phyloP scores from a whole-genome alignment of 2,113 vertebrate genomes.

The Aspiorhynchus laticeps region DNA sequence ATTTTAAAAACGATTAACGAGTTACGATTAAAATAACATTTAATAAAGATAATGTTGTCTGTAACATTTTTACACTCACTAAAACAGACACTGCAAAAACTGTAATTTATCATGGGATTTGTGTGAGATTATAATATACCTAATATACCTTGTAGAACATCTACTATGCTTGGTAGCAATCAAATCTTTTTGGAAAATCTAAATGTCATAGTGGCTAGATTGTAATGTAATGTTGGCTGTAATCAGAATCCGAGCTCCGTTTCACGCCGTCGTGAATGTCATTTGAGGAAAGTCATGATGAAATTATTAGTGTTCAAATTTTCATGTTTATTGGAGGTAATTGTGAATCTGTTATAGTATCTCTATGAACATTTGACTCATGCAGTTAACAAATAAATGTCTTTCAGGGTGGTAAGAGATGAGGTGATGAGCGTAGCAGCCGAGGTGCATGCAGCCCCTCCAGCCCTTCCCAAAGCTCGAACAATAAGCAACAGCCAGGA shows the following conservation, averaged over 20 bases:
- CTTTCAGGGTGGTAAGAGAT: slow-evolving; percentile 50
- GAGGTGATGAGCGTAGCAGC: slow-evolving; percentile 24
- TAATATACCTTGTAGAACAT: neutral
- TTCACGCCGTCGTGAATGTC: neutral
- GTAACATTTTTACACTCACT: neutral
- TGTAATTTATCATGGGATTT: no score
- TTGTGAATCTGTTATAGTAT: neutral
- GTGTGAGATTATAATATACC: no score
- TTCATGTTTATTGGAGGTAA: neutral
- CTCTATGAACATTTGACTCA: neutral
- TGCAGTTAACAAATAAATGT: neutral
- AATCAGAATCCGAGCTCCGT: neutral
- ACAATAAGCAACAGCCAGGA: slow-evolving; percentile 17
- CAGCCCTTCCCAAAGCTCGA: neutral
- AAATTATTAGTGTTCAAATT: neutral
- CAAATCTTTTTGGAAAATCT: neutral
- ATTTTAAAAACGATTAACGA: no score
- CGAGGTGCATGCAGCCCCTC: neutral
- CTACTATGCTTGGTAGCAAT: neutral
- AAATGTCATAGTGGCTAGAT: neutral
- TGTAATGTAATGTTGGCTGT: neutral
- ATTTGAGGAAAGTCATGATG: neutral
- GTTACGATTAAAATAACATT: neutral
- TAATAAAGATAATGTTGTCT: neutral
- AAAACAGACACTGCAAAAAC: no score